Evolutionary conservation across 2,888 invertebrate species (phyloP), one percentile per base, ranked within the genome.

Genomic region (Hypsopygia costalis): DNA sequence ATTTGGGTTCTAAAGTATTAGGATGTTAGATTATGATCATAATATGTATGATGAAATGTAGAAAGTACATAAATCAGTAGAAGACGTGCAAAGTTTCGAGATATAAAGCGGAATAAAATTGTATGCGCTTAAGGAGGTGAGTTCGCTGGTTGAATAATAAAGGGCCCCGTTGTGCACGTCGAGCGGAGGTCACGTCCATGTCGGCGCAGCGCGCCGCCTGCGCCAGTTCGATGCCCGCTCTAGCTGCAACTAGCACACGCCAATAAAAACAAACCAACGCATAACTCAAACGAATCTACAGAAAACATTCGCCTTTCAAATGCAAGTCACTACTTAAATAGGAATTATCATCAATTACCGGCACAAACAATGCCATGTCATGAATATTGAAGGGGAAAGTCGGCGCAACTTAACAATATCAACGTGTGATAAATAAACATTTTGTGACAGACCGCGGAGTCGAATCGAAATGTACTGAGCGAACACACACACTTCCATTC

Each of bases 301-400:
- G 46, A 41, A 50, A 51, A 40, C 42, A 32, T 37, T 16, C 40
- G 35, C 36, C 37, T 29, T 51, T 47, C 38, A 42, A 63, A 55
- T 42, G 55, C 59, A 61, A 57, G 27, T 39, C 38, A 51, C 49
- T 34, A 46, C 41, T 58, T 55, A 54, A 48, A 52, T 53, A 47
- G 40, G 46, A 59, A 63, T 65, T 57, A 59, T 55, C 52, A 52
- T 52, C 58, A 67, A 69, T 72, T 62, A 62, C 55, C 51, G 50
- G 49, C 59, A 55, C 60, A 59, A 62, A 62, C 62, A 64, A 51
- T 62, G 58, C 56, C 57, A 56, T 55, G 59, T 68, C 65, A 75
- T 77, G 69, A 79, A 79, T 78, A 79, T 77, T 75, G 59, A 75
- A 62, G 62, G 63, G 43, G 69, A 74, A 75, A 72, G 76, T 67